A percentile compares a stretch with the other conserved stretches of the same genome.
Evolutionary conservation across 2,113 vertebrate genomes (phyloP).

Genomic region (Carassius gibelio): DNA sequence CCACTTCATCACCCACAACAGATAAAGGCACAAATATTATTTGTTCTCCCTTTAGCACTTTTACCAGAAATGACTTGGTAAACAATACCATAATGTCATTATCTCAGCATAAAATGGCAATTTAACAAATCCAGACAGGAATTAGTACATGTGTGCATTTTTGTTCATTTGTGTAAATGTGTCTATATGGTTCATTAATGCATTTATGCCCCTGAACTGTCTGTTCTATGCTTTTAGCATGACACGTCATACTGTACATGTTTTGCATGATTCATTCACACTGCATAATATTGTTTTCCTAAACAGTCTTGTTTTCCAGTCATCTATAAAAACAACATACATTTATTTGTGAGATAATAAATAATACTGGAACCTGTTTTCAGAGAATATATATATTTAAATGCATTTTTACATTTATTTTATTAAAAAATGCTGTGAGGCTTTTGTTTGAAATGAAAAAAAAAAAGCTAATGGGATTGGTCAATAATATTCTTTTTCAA

Average conservation of each 20-base stretch:
- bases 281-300: too few species aligned
- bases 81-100: constrained; percentile 51
- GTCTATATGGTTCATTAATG: constrained; percentile 11
- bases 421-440: too few species aligned
- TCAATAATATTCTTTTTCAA: too few species aligned
- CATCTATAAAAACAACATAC: too few species aligned
- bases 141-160: background rate
- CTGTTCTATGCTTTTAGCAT: background rate
- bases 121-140: constrained; percentile 24
- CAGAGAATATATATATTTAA: too few species aligned
- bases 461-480: too few species aligned
- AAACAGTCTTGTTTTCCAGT: too few species aligned
- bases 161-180: background rate
- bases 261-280: background rate
- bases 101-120: constrained; percentile 24
- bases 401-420: too few species aligned
- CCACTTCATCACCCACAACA: background rate
- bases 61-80: constrained; percentile 29
- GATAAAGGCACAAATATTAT: background rate
- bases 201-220: background rate
- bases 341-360: too few species aligned
- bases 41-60: constrained; percentile 8
- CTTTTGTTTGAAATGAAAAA: too few species aligned
- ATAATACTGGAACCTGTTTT: too few species aligned
- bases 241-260: background rate